A percentile compares a stretch with the other conserved stretches of the same genome.
Conservation (phyloP, 2,888 invertebrate genomes). For the Ichneumon xanthorius region DNA sequence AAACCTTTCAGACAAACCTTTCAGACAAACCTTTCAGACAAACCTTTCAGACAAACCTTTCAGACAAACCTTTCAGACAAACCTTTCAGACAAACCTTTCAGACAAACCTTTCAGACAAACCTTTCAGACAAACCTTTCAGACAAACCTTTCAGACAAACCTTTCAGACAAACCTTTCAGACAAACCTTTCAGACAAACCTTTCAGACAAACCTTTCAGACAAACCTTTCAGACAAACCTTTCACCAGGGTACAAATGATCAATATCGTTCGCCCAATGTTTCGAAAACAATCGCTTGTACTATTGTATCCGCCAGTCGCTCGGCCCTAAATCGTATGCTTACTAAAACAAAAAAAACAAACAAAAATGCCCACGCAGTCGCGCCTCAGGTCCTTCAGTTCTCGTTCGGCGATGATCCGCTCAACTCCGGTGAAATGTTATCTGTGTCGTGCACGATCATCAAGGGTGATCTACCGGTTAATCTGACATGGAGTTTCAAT, state of each 20-base stretch:
- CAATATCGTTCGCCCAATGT: not conserved
- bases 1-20: no score
- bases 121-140: no score
- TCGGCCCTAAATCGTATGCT: slow-evolving; percentile 33
- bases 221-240: not conserved
- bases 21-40: no score
- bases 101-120: no score
- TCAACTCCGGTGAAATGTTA: slow-evolving; percentile 87
- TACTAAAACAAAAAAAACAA: not conserved
- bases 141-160: no score
- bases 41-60: no score
- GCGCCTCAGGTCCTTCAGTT: slow-evolving; percentile 87
- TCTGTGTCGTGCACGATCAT: slow-evolving; percentile 87
- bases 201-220: no score
- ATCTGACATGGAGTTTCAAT: slow-evolving; percentile 92
- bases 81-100: no score
- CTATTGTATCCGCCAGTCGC: slow-evolving; percentile 16
- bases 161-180: no score
- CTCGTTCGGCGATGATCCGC: slow-evolving; percentile 86
- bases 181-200: not conserved
- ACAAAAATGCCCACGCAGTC: slow-evolving; percentile 82
- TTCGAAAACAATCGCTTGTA: not conserved
- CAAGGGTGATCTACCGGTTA: slow-evolving; percentile 88
- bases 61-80: no score
- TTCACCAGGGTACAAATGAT: not conserved